These are phyloP conservation scores for Pseudomyrmex concolor DNA, from an alignment of 1,140 invertebrate genomes.

Conservation along the genomic window DNA sequence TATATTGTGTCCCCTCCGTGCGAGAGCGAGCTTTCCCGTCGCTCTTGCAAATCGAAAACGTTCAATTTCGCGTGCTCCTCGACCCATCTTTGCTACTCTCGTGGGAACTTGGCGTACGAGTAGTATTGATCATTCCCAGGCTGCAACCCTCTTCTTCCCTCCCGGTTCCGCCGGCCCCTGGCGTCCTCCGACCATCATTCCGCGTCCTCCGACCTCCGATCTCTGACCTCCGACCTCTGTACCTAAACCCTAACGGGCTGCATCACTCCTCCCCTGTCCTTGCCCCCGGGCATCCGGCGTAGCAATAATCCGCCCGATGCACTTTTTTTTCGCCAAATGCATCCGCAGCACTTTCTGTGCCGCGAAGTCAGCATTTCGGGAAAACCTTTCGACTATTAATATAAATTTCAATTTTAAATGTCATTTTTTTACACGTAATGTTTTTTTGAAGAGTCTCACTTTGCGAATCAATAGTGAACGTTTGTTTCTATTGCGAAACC, in stretches of 20 bases:
- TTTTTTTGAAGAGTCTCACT: too few species aligned
- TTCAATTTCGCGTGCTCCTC: constrained; percentile 60
- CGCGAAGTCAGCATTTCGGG: not conserved
- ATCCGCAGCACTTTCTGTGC: not conserved
- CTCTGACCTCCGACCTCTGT: constrained; percentile 59
- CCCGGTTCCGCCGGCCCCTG: constrained; percentile 54
- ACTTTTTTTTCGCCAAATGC: not conserved
- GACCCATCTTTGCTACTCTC: constrained; percentile 79
- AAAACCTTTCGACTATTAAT: too few species aligned
- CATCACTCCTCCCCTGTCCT: constrained; percentile 14
- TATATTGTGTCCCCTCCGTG: not conserved
- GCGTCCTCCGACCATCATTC: constrained; percentile 75
- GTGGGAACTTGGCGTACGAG: constrained; percentile 78
- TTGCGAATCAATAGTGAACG: not conserved
- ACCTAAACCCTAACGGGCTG: constrained; percentile 7
- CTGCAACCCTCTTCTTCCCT: constrained; percentile 75
- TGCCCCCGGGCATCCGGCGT: not conserved
- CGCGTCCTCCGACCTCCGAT: constrained; percentile 77
- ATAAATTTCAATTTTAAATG: not conserved
- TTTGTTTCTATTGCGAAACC: too few species aligned
- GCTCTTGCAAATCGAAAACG: constrained; percentile 43
- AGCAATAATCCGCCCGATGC: constrained; percentile 11
- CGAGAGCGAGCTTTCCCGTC: not conserved
- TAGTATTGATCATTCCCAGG: constrained; percentile 83
- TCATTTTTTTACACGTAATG: not conserved